Percentiles rank a stretch among this genome's conserved stretches.
Conservation (phyloP, 2,113 vertebrate species). For the Bungarus multicinctus region DNA sequence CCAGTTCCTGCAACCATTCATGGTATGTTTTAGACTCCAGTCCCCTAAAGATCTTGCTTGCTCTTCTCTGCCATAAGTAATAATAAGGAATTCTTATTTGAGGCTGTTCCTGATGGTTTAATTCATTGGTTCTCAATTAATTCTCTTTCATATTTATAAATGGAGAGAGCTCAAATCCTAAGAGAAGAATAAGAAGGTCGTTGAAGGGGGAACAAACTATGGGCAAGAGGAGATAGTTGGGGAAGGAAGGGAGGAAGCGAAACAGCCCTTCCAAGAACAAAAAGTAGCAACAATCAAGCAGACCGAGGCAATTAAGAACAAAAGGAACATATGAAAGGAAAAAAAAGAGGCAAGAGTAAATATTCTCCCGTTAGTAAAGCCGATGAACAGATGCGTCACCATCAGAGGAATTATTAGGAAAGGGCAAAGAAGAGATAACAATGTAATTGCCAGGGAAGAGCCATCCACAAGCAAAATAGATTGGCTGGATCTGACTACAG, state of each 20-base stretch:
- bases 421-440: not conserved
- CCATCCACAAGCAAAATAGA: not conserved
- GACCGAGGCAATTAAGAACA: not conserved
- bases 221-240: not conserved
- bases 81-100: no score
- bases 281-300: not conserved
- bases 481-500: not conserved
- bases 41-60: no score
- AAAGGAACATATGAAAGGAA: not conserved
- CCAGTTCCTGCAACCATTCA: no score
- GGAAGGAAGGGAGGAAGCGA: rapidly evolving
- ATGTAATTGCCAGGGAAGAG: not conserved
- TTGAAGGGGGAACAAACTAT: not conserved
- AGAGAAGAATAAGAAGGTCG: not conserved
- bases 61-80: no score
- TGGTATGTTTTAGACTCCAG: no score
- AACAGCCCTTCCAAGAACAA: not conserved
- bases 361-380: not conserved
- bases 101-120: not conserved
- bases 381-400: not conserved
- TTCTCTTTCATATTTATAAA: not conserved
- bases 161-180: not conserved
- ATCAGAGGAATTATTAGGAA: not conserved
- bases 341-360: not conserved
- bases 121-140: not conserved